Evolutionary conservation across 2,888 invertebrate genomes (phyloP), one percentile per base, ranked within the genome.

Genomic region (Dichetophora obliterata): DNA sequence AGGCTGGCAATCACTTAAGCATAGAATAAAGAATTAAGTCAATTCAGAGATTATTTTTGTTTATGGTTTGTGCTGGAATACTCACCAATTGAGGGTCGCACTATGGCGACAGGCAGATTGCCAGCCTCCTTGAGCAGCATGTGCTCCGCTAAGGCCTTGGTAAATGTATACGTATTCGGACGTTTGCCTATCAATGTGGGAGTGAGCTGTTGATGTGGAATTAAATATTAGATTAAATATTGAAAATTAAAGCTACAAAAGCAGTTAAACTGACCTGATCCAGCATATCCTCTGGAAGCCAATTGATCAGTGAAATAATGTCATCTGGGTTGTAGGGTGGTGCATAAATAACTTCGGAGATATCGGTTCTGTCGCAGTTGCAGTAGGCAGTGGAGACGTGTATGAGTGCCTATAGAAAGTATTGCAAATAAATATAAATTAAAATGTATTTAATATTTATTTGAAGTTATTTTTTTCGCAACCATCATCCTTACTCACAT

Each of bases 361-460:
- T 96, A 84, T 95, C 94, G 81, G 92, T 92, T 82, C 95, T 91
- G 90, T 98, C 97, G 89, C 98, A 98, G 91, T 99, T 98, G 90
- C 98, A 97, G 90, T 98, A 99, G 74, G 98, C 98, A 74, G 98
- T 99, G 76, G 98, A 98, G 22, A 99, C 96, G 90, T 99, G 98
- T 37, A 99, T 93, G 82, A 92, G 90, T 80, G 92, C 94, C 92
- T 93, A 86, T 0, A 27, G 43, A 27, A 5, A 48, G 65, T 24
- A 76, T 65, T 31, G 5, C 31, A 31, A 31, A 31, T n/a, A 63
- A 52, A 73, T 27, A 63, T 43, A 37, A 19, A 14, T n/a, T n/a
- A n/a, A n/a, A n/a, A n/a, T n/a, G n/a, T n/a, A n/a, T n/a, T n/a
- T n/a, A n/a, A n/a, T n/a, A n/a, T n/a, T n/a, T n/a, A n/a, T n/a